Evolutionary conservation across 2,797 vertebrate genomes (phyloP), one percentile per base, ranked within the genome.

Genomic region (Miichthys miiuy): DNA sequence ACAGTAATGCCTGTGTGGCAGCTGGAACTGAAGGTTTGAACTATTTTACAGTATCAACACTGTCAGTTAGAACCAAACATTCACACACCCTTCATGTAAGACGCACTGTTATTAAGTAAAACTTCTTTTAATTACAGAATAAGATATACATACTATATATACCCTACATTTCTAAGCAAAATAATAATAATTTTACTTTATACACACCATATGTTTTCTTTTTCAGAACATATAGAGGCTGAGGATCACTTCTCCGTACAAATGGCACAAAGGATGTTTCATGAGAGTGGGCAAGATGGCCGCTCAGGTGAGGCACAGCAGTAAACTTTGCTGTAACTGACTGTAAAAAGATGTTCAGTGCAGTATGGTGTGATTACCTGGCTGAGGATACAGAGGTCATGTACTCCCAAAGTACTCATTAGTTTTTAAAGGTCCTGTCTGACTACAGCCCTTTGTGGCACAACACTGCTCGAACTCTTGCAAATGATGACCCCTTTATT

Each of bases 221-320:
- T 86, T 75, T 50, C 72, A 89, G 86, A 52, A 18, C 80, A 21
- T 17, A 71, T 50, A 75, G 55, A 75, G 6, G 13, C 54, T 6
- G 68, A 75, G 44, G 38, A 68, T 77, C 62, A 60, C 61, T 16
- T 64, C 60, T 72, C 48, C 2, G 12, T 7, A 55, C 6, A 74
- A 67, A 93, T 92, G 90, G 81, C 84, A 6, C 87, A 93, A 56
- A 81, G 50, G 70, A 86, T 72, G 67, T 74, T 87, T 76, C 80
- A 79, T 44, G 89, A 90, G 25, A 55, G 82, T 42, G 82, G 82
- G 6, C 60, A 84, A 66, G 89, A 90, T 2, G 91, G 86, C 0
- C 84, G 92, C 75, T 93, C 92, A 82, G 92, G 92, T 94, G 56
- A 87, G 79, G 5, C 1, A 48, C 38, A 8, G 6, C 11, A 46